These are phyloP conservation scores for Ceramica pisi DNA, from an alignment of 2,888 invertebrate genomes.

Conservation along the genomic window DNA sequence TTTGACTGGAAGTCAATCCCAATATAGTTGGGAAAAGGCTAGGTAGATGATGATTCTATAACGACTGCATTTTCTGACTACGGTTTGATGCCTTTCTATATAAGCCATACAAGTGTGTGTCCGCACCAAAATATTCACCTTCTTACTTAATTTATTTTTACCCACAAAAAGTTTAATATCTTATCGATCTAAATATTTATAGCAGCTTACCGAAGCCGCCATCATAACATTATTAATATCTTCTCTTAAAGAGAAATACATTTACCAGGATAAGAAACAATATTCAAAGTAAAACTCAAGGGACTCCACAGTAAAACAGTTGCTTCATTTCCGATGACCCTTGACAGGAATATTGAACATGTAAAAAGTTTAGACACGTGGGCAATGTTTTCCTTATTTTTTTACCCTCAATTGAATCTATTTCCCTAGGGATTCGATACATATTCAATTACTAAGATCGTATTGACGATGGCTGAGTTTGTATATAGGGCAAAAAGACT, in stretches of 20 bases:
- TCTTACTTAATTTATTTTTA: background rate
- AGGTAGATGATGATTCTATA: too few species aligned
- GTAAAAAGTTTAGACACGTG: conserved; percentile 34
- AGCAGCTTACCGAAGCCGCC: background rate
- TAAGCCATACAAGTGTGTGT: background rate
- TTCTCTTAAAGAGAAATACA: background rate
- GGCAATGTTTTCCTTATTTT: conserved; percentile 5
- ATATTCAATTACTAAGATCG: conserved; percentile 25
- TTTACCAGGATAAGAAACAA: conserved; percentile 13
- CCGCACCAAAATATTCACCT: too few species aligned
- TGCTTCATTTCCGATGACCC: conserved; percentile 33
- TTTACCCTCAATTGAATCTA: conserved; percentile 22
- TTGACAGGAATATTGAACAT: conserved; percentile 38
- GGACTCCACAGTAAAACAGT: conserved; percentile 24
- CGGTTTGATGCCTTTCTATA: background rate
- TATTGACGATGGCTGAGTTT: background rate
- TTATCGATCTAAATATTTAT: conserved; percentile 15
- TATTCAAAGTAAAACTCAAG: conserved; percentile 19
- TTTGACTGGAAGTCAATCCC: too few species aligned
- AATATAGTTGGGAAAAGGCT: too few species aligned
- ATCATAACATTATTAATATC: conserved; percentile 19
- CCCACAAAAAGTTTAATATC: background rate
- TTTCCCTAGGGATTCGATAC: conserved; percentile 19
- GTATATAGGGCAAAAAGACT: background rate
- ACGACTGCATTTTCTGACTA: too few species aligned